Base-by-base conservation (phyloP, 2,113 vertebrate genomes). In the Oncorhynchus gorbuscha region DNA sequence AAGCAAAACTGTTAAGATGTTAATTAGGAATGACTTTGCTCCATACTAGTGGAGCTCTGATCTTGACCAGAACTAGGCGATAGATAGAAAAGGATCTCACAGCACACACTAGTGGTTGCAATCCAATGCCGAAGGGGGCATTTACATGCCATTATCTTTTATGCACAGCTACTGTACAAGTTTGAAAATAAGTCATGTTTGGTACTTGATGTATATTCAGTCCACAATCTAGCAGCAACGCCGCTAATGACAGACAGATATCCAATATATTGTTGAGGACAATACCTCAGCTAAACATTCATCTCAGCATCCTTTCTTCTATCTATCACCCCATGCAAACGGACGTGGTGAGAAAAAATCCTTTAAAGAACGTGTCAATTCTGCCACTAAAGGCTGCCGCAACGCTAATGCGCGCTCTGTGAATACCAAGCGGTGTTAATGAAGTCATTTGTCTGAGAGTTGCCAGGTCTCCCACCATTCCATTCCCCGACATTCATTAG, bases 361-460 rank as follows among this genome's bases (percentile, higher is more conserved):
- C 22, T 68, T 77, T 75, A 85, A 76, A 83, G 82, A 79, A 45
- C 73, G 74, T 82, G 82, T 82, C 87, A 88, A 91, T 90, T 87
- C 81, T 74, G 79, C 76, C 68, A 84, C 83, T 74, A 75, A 85
- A 80, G 87, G 88, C 81, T 83, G 86, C 76, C 78, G 85, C 74
- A 79, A 85, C 74, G 84, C 71, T 55, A 87, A 88, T 78, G 89
- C 86, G 80, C 85, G 79, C 87, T 65, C 78, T 78, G 82, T 83
- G 91, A 93, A 93, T 93, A 93, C 88, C 90, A 92, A 93, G 88
- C 75, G 76, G 82, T 74, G 76, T 79, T 93, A 92, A 94, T 93
- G 92, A 92, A 92, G 90, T 90, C 83, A 92, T 94, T 94, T 90
- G 86, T 92, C 91, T 91, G 87, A 88, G 88, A 91, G 89, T 91